phyloP scores from a whole-genome alignment of 2,888 invertebrate genomes.

The Nephrotoma guestfalica region DNA sequence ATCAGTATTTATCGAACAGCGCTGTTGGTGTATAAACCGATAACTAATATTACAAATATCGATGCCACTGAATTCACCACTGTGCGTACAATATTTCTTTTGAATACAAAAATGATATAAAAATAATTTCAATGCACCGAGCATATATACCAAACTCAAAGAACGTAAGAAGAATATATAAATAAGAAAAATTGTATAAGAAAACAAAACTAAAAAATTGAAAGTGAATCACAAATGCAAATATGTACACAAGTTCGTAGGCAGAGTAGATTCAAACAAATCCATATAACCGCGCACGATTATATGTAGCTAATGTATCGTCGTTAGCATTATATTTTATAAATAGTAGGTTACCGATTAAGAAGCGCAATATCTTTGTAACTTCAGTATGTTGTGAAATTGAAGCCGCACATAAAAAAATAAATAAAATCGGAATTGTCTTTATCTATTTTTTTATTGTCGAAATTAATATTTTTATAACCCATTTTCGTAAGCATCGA shows the following conservation, averaged over 20 bases:
- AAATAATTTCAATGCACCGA: background rate
- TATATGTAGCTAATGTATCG: background rate
- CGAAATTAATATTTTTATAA: background rate
- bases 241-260: background rate
- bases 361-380: background rate
- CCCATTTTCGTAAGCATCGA: background rate
- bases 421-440: background rate
- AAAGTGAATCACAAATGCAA: background rate
- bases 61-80: background rate
- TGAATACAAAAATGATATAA: background rate
- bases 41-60: background rate
- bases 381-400: background rate
- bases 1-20: background rate
- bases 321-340: background rate
- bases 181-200: background rate
- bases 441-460: background rate
- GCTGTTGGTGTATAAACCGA: background rate
- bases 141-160: background rate
- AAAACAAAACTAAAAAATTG: background rate
- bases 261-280: background rate
- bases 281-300: no score
- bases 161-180: background rate
- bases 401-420: background rate
- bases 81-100: background rate
- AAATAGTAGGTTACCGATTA: background rate